Evolutionary conservation across 1,140 invertebrate species (phyloP).

Genomic region (Cataglyphis hispanica): DNA sequence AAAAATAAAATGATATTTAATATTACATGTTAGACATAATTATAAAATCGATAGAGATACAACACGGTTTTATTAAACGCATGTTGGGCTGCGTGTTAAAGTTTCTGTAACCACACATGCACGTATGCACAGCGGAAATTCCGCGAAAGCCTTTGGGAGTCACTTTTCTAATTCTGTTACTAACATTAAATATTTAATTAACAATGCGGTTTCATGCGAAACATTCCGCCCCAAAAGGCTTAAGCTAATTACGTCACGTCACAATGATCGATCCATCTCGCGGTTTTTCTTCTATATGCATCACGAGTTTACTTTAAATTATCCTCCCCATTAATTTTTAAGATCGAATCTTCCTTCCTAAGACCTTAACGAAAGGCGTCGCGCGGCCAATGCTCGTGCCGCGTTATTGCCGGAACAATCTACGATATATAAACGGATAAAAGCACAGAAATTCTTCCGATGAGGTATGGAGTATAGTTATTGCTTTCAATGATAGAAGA

Average conservation of each 20-base stretch:
- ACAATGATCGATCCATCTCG: slow-evolving; percentile 15
- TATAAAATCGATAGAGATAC: neutral
- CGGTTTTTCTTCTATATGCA: neutral
- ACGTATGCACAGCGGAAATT: neutral
- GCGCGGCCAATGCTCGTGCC: neutral
- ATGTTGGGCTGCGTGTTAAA: neutral
- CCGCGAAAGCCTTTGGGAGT: neutral
- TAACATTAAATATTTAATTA: slow-evolving; percentile 25
- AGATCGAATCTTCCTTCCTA: slow-evolving; percentile 10
- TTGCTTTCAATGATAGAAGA: slow-evolving; percentile 26
- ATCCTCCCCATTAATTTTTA: slow-evolving; percentile 36
- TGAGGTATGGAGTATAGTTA: slow-evolving; percentile 52
- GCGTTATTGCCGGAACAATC: slow-evolving; percentile 47
- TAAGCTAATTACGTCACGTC: neutral
- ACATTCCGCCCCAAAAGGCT: neutral
- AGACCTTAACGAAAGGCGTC: neutral
- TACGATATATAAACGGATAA: slow-evolving; percentile 31
- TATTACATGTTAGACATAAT: neutral
- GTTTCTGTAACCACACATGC: neutral
- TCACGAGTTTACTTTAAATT: slow-evolving; percentile 45
- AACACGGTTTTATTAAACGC: neutral
- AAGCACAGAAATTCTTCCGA: slow-evolving; percentile 56
- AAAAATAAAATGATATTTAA: neutral
- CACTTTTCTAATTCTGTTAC: neutral
- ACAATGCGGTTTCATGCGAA: neutral